Evolutionary conservation across 2,797 vertebrate species (phyloP), one percentile per base, ranked within the genome.

Genomic region (Sardinella longiceps): DNA sequence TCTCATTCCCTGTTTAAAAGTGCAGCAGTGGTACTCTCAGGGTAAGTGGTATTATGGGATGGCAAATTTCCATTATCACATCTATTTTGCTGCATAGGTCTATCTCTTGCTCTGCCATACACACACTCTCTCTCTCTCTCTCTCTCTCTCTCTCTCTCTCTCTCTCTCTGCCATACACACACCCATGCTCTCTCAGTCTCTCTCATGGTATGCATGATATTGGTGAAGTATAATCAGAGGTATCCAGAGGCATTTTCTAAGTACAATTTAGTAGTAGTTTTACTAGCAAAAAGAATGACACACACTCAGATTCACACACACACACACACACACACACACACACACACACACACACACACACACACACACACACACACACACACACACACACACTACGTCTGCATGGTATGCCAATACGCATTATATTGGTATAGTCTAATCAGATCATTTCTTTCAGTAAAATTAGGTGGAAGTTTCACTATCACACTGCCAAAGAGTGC

Each of bases 81-180:
- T 43, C 39, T 43, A 39, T 39, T 58, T 82, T 23, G 30, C 20
- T 9, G n/a, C n/a, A 58, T 58, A 37, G 28, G 30, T 70, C 50
- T 80, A 33, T 3, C 6, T 60, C 28, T 37, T 48, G 23, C 30
- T 45, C 28, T 58, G 53, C 45, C 20, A 39, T n/a, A 63, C 82
- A 87, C 56, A 85, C 82, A 25, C 43, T 83, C 37, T 85, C 56
- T 9, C 25, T 48, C 30, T 51, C 25, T 74, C 58, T 63, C 70
- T 86, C 58, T 83, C 53, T 87, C 50, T 81, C 66, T 80, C 81
- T 20, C 77, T 10, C 5, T 39, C 6, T 39, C 50, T 39, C 60
- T 48, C 66, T 48, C 28, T 50, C 39, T 39, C 46, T 23, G 23
- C n/a, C n/a, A n/a, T n/a, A 43, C 10, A 25, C 53, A 39, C 20